Percentiles rank a stretch among this genome's conserved stretches.
Evolutionary conservation across 2,888 invertebrate genomes (phyloP).

Genomic region (Xestia xanthographa): DNA sequence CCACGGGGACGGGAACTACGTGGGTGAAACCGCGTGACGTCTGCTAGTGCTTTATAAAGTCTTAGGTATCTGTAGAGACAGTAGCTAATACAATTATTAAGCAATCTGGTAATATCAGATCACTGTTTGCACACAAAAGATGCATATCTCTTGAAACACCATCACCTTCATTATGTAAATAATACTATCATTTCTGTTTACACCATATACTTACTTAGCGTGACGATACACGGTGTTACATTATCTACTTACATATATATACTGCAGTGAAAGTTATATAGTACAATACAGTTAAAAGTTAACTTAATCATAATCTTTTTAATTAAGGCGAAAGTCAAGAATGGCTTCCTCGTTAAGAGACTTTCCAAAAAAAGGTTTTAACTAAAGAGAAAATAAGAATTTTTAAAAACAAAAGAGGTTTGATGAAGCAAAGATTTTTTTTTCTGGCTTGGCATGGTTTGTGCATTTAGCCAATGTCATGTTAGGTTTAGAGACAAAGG

Average conservation of each 20-base stretch:
- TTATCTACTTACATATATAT: slow-evolving; percentile 30
- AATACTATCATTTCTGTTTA: slow-evolving; percentile 28
- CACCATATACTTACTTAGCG: slow-evolving; percentile 43
- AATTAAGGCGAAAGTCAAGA: slow-evolving; percentile 53
- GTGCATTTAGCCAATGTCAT: too few relatives aligned
- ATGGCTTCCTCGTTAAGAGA: neutral
- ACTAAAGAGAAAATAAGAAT: neutral
- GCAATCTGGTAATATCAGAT: neutral
- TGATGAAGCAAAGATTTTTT: too few relatives aligned
- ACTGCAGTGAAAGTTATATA: slow-evolving; percentile 55
- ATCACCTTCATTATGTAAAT: neutral
- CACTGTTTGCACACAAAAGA: slow-evolving; percentile 8
- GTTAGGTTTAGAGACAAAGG: too few relatives aligned
- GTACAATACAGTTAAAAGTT: slow-evolving; percentile 45
- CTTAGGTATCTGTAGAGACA: neutral
- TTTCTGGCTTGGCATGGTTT: too few relatives aligned
- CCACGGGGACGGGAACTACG: too few relatives aligned
- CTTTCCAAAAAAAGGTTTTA: slow-evolving; percentile 22
- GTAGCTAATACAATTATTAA: neutral
- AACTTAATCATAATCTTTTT: slow-evolving; percentile 27
- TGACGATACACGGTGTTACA: slow-evolving; percentile 44
- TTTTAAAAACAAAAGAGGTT: neutral
- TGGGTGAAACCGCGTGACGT: too few relatives aligned
- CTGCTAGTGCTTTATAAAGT: neutral
- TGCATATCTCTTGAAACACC: neutral